These are phyloP conservation scores for Triplophysa tibetana DNA, from an alignment of 2,113 vertebrate species.

Conservation along the genomic window DNA sequence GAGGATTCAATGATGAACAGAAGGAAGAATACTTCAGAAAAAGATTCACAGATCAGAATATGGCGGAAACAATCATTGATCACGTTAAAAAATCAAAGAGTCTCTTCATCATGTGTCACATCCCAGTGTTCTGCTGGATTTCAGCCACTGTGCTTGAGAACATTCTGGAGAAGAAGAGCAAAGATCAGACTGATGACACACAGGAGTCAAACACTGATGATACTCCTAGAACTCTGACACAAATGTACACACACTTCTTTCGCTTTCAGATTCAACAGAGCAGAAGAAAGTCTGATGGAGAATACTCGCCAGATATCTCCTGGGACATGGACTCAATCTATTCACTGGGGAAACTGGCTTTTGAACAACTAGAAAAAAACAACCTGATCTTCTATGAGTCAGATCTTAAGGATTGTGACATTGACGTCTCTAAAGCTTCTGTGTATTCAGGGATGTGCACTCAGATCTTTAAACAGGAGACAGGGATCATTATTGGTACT, in stretches of 20 bases:
- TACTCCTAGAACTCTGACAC: conserved; percentile 30
- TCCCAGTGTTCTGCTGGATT: conserved; percentile 9
- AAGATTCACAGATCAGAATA: not conserved
- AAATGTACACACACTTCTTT: conserved; percentile 41
- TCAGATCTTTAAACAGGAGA: conserved; percentile 17
- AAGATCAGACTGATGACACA: not conserved
- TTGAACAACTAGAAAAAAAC: conserved; percentile 4
- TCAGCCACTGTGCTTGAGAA: not conserved
- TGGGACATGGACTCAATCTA: conserved; percentile 14
- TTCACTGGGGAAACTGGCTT: conserved; percentile 30
- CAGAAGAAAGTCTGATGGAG: not conserved
- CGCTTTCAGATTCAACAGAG: conserved; percentile 26
- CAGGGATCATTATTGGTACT: not conserved
- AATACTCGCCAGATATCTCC: not conserved
- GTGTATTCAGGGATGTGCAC: conserved; percentile 3
- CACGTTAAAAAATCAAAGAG: conserved; percentile 15
- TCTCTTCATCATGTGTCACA: too few relatives aligned
- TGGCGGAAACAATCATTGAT: not conserved
- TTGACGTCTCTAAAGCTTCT: too few relatives aligned
- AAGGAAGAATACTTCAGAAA: too few relatives aligned
- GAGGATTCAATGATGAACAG: too few relatives aligned
- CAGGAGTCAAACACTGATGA: not conserved
- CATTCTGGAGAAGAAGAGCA: too few relatives aligned
- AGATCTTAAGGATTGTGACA: too few relatives aligned
- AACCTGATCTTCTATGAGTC: not conserved